A percentile compares a stretch with the other conserved stretches of the same genome.
Conservation (phyloP, 2,888 invertebrate genomes). For the Alloscopus bannaensis region DNA sequence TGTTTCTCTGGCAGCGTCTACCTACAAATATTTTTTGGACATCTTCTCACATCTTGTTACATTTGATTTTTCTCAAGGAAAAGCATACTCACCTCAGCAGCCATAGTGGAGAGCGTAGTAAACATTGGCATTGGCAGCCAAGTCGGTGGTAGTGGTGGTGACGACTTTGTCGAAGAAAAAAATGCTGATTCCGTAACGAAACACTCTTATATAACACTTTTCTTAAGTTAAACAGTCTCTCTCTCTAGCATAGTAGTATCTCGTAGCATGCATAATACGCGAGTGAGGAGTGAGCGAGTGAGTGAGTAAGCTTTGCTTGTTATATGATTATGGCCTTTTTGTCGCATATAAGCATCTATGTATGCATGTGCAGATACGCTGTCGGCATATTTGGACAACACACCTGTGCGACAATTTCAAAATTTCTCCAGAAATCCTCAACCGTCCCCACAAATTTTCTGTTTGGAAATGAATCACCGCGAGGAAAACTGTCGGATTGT, state of each 20-base stretch:
- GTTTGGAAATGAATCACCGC: neutral
- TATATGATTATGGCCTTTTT: conserved; percentile 5
- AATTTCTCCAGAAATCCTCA: conserved; percentile 51
- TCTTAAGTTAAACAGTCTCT: too few species aligned
- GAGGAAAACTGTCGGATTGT: neutral
- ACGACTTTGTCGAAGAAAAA: too few species aligned
- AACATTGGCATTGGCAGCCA: neutral
- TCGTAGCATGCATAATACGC: too few species aligned
- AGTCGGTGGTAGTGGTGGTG: too few species aligned
- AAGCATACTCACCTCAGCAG: neutral
- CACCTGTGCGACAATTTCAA: conserved; percentile 66
- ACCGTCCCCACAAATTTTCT: neutral
- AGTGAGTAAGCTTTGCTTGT: neutral
- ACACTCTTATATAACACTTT: conserved; percentile 6
- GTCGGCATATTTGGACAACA: conserved; percentile 71
- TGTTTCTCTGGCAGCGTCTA: too few species aligned
- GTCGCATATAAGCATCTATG: neutral
- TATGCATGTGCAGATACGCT: neutral
- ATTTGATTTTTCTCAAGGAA: conserved; percentile 10
- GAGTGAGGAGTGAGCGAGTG: neutral
- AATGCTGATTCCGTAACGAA: too few species aligned
- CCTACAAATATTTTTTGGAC: too few species aligned
- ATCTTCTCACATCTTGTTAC: too few species aligned
- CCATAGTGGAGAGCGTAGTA: neutral
- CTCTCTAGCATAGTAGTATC: too few species aligned